phyloP scores from a whole-genome alignment of 2,797 vertebrate genomes.

The Brachyalestes nurse region DNA sequence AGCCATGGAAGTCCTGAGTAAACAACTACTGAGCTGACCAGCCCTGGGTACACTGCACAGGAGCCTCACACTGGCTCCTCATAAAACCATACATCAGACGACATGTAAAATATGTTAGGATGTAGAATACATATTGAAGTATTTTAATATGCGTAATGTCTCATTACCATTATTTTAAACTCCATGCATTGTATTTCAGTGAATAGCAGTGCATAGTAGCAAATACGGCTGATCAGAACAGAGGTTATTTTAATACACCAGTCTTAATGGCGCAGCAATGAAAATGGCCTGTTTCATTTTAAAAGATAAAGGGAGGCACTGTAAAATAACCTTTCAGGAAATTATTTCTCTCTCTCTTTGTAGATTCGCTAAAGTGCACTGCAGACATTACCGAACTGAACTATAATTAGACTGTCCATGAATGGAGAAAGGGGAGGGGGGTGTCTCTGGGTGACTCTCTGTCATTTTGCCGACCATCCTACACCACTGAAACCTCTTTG shows the following conservation, averaged over 20 bases:
- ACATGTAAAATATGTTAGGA: too few relatives aligned
- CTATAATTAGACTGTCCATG: conserved; percentile 49
- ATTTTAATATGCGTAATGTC: too few relatives aligned
- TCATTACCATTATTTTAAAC: too few relatives aligned
- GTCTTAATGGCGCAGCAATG: too few relatives aligned
- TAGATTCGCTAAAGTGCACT: conserved; percentile 32
- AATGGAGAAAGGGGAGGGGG: conserved; percentile 29
- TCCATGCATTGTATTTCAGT: too few relatives aligned
- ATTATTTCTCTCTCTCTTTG: neutral
- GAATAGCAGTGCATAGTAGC: too few relatives aligned
- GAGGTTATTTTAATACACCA: too few relatives aligned
- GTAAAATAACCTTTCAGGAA: neutral
- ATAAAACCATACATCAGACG: too few relatives aligned
- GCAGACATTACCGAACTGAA: conserved; percentile 54
- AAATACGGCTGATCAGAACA: too few relatives aligned
- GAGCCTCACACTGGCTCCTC: too few relatives aligned
- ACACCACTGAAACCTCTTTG: neutral
- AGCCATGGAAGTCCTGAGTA: conserved; percentile 18
- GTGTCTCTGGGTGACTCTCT: conserved; percentile 27
- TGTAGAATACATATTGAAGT: too few relatives aligned
- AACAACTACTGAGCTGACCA: conserved; percentile 24
- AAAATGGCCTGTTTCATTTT: neutral
- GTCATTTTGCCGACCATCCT: neutral
- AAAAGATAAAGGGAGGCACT: neutral
- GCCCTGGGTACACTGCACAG: neutral